Evolutionary conservation across 1,140 invertebrate species (phyloP), one percentile per base, ranked within the genome.

Genomic region (Drosophila dunni): DNA sequence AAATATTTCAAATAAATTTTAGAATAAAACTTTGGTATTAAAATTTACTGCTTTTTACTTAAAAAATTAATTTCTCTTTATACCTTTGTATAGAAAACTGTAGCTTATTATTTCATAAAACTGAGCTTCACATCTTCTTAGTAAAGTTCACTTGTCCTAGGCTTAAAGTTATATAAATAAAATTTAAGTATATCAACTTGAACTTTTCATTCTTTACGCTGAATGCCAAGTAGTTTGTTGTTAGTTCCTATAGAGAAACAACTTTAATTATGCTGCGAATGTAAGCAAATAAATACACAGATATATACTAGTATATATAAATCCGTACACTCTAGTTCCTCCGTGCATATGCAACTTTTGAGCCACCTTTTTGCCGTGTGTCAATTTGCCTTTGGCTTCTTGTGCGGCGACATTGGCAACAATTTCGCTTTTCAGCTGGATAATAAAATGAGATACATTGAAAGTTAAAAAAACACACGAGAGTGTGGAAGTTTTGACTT

Each of bases 401-500:
- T 33, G 34, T 33, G 9, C 40, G 38, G 40, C 40, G 24, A 38
- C 65, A 53, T 46, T 61, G 53, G 8, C 67, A 63, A 46, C 58
- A 62, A 63, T 54, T 65, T 42, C 53, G 7, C 51, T 65, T 65
- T 71, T 46, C 48, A 64, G 20, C 36, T 51, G 56, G 5, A n/a
- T 44, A 44, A 58, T 44, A 58, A 58, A 58, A 58, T 58, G 20
- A 44, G 20, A 24, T 20, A 34, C 9, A 34, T 45, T 20, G 17
- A 50, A 61, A 61, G 10, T 11, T 2, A n/a, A 29, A 54, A 36
- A 20, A 38, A 29, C 6, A 29, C 24, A 29, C 24, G 24, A 5
- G 6, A 20, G 15, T 50, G 40, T 36, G 62, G 50, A 76, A 62
- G 48, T 73, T 66, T 72, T 76, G 54, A 78, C 76, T 78, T 78